phyloP scores from a whole-genome alignment of 2,888 invertebrate species.

The Agonopterix alstromeriana region DNA sequence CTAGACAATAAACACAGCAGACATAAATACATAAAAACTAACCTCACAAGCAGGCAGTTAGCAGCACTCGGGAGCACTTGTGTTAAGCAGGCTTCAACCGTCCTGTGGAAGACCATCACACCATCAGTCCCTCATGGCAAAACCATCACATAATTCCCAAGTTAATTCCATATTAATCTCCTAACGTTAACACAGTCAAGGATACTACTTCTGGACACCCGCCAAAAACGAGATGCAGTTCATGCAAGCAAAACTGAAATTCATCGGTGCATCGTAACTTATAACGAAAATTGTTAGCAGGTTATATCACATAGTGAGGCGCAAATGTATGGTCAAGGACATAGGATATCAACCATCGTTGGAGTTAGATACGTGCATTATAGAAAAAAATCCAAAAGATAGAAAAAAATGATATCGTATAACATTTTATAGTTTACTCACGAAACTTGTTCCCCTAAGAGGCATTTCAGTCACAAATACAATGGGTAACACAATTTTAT shows the following conservation, averaged over 20 bases:
- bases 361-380: conserved; percentile 29
- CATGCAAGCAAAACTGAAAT: conserved; percentile 56
- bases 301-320: conserved; percentile 34
- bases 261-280: conserved; percentile 39
- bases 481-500: conserved; percentile 23
- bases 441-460: conserved; percentile 61
- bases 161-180: conserved; percentile 36
- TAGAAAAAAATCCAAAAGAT: conserved; percentile 12
- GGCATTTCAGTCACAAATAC: conserved; percentile 57
- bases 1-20: neutral
- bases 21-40: conserved; percentile 31
- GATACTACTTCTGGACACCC: conserved; percentile 58
- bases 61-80: conserved; percentile 64
- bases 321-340: conserved; percentile 24
- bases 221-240: conserved; percentile 62
- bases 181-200: conserved; percentile 57
- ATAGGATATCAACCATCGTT: conserved; percentile 15
- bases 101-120: conserved; percentile 66
- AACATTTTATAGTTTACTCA: conserved; percentile 40
- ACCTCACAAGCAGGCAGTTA: conserved; percentile 75
- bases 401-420: conserved; percentile 22
- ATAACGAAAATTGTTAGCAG: conserved; percentile 21
- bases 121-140: conserved; percentile 35
- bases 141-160: conserved; percentile 28
- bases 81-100: conserved; percentile 65